Percentiles rank a stretch among this genome's conserved stretches.
phyloP scores from a whole-genome alignment of 2,797 vertebrate genomes.

The Threskiornis aethiopicus region DNA sequence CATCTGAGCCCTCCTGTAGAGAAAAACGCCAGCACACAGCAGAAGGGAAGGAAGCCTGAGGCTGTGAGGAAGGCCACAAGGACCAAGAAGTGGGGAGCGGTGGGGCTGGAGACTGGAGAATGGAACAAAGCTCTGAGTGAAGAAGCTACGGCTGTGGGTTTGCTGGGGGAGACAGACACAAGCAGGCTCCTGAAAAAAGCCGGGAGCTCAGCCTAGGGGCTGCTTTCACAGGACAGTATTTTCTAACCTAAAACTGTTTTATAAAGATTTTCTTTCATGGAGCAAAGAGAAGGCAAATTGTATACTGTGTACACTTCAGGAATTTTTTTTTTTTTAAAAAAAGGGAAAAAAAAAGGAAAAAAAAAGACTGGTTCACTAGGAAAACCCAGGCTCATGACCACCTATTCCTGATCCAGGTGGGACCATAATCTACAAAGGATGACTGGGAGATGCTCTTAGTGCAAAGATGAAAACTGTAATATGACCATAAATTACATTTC shows the following conservation, averaged over 20 bases:
- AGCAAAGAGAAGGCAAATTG: neutral
- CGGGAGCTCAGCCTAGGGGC: neutral
- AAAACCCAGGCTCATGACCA: neutral
- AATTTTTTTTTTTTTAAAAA: neutral
- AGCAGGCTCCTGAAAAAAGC: neutral
- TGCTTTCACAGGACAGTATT: neutral
- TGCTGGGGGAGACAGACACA: neutral
- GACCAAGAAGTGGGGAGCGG: fast-evolving
- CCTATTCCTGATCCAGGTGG: neutral
- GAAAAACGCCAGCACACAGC: neutral
- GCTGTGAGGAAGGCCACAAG: neutral
- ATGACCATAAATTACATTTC: neutral
- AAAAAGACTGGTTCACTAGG: neutral
- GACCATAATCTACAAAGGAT: neutral
- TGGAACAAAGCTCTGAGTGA: neutral
- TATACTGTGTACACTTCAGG: neutral
- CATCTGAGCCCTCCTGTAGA: neutral
- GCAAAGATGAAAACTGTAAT: neutral
- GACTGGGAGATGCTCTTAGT: neutral
- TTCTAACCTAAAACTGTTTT: neutral
- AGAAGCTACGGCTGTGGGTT: fast-evolving
- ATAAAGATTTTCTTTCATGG: neutral
- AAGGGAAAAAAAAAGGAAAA: too few species aligned
- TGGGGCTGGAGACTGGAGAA: neutral
- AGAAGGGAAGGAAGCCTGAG: neutral